A percentile compares a stretch with the other conserved stretches of the same genome.
phyloP scores from a whole-genome alignment of 2,888 invertebrate species.

The Ennomos quercinarius region DNA sequence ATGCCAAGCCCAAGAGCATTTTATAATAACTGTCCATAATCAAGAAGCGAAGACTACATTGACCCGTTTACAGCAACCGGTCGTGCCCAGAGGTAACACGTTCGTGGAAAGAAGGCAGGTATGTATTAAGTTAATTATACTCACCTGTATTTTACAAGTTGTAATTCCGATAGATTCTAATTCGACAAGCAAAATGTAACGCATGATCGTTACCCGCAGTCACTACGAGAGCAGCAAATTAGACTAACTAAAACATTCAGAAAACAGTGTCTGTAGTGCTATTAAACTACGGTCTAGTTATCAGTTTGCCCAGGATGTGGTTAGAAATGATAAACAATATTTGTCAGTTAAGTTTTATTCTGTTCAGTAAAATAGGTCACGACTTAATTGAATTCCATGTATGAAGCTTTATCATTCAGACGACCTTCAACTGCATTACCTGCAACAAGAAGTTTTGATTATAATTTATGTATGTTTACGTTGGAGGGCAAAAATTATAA shows the following conservation, averaged over 20 bases:
- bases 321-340: constrained; percentile 38
- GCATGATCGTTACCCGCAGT: constrained; percentile 46
- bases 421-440: too few species aligned
- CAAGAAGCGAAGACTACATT: too few species aligned
- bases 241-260: neutral
- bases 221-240: neutral
- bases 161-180: constrained; percentile 64
- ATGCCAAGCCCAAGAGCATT: too few species aligned
- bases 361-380: neutral
- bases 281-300: constrained; percentile 12
- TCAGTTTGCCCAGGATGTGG: constrained; percentile 41
- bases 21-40: too few species aligned
- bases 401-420: too few species aligned
- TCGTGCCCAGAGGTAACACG: too few species aligned
- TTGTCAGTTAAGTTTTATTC: neutral
- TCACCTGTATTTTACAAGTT: constrained; percentile 73
- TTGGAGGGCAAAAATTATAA: too few species aligned
- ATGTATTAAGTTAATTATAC: too few species aligned
- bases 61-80: too few species aligned
- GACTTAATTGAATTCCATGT: neutral
- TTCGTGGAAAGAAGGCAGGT: too few species aligned
- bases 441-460: too few species aligned
- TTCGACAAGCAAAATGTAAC: constrained; percentile 71
- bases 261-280: neutral
- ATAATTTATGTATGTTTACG: too few species aligned